These are phyloP conservation scores for Clivina fossor DNA, from an alignment of 2,888 invertebrate genomes.

Conservation along the genomic window DNA sequence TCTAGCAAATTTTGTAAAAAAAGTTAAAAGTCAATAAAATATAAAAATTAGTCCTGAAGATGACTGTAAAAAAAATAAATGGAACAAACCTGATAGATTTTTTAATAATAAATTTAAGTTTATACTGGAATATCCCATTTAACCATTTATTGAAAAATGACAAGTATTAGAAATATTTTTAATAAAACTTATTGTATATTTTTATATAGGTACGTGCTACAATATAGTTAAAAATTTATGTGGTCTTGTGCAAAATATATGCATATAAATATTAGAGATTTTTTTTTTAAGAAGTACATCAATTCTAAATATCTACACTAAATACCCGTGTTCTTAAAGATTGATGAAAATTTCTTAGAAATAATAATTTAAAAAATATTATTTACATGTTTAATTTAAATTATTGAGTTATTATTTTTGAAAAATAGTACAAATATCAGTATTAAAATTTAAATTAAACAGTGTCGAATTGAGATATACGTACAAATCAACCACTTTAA, in stretches of 20 bases:
- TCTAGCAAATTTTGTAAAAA: too few species aligned
- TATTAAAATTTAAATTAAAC: not conserved
- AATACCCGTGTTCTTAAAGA: conserved; percentile 23
- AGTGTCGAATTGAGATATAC: too few species aligned
- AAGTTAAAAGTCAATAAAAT: too few species aligned
- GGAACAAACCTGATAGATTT: too few species aligned
- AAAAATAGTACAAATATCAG: conserved; percentile 15
- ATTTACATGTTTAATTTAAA: not conserved
- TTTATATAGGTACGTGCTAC: conserved; percentile 15
- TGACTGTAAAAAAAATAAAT: too few species aligned
- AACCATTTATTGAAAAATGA: too few species aligned
- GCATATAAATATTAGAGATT: conserved; percentile 16
- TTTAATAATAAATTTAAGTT: too few species aligned
- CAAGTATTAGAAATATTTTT: conserved; percentile 9
- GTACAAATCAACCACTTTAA: not conserved
- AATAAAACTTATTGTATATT: conserved; percentile 8
- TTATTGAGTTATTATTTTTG: not conserved
- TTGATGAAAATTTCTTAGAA: conserved; percentile 6
- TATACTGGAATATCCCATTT: too few species aligned
- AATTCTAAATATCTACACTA: conserved; percentile 18
- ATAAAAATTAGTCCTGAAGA: too few species aligned
- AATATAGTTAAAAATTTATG: conserved; percentile 6
- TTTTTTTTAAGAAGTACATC: too few species aligned
- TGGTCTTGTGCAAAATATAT: conserved; percentile 23
- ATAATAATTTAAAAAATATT: not conserved